A percentile compares a stretch with the other conserved stretches of the same genome.
Evolutionary conservation across 2,113 vertebrate genomes (phyloP).

Genomic region (Lycaon pictus): DNA sequence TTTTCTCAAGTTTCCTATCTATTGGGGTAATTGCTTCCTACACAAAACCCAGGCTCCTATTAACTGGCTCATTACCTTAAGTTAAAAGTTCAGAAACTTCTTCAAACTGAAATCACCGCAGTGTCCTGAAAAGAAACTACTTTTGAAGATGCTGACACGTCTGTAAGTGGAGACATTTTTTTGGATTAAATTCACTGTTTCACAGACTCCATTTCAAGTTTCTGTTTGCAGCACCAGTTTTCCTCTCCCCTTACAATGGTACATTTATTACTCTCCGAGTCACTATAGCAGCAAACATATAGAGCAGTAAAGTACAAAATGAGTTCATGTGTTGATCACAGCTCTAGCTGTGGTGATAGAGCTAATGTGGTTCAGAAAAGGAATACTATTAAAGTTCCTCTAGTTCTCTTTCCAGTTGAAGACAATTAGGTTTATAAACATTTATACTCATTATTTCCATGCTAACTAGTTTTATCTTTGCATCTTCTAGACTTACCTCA

Average conservation of each 20-base stretch:
- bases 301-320: not conserved
- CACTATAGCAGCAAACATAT: not conserved
- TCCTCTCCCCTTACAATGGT: not conserved
- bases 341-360: not conserved
- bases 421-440: conserved; percentile 61
- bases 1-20: conserved; percentile 76
- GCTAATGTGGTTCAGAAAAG: conserved; percentile 34
- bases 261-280: not conserved
- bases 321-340: not conserved
- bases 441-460: conserved; percentile 63
- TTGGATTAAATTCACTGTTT: conserved; percentile 42
- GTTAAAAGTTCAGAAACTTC: conserved; percentile 80
- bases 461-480: conserved; percentile 65
- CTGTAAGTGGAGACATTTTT: conserved; percentile 41
- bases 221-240: not conserved
- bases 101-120: conserved; percentile 72
- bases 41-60: conserved; percentile 77
- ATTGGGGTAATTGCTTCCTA: conserved; percentile 74
- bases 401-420: conserved; percentile 36
- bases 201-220: not conserved
- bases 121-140: conserved; percentile 70
- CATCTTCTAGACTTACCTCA: conserved; percentile 47
- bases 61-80: conserved; percentile 81
- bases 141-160: conserved; percentile 72
- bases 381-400: conserved; percentile 13